These are phyloP conservation scores for Euleptes europaea DNA, from an alignment of 2,113 vertebrate species.

Conservation along the genomic window DNA sequence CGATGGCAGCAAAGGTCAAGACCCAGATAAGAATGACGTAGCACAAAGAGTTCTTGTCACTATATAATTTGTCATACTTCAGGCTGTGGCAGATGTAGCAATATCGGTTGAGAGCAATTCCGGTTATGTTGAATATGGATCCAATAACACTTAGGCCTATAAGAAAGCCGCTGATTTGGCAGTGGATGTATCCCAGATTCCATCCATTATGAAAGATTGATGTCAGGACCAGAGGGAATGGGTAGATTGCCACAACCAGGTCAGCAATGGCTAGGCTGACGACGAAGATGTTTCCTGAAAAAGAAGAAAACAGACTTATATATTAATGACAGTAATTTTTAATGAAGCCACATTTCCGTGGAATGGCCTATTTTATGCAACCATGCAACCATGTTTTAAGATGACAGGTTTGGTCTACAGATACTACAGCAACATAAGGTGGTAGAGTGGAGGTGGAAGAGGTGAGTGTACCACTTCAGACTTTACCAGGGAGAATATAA, in stretches of 20 bases:
- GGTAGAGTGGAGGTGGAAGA: too few relatives aligned
- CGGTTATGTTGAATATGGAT: conserved; percentile 96
- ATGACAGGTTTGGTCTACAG: not conserved
- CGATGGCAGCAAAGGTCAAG: conserved; percentile 87
- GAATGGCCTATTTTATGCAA: conserved; percentile 6
- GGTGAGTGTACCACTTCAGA: too few relatives aligned
- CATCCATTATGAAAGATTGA: conserved; percentile 92
- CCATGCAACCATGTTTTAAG: conserved; percentile 6
- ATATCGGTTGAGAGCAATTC: conserved; percentile 95
- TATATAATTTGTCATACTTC: conserved; percentile 91
- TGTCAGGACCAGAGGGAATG: conserved; percentile 90
- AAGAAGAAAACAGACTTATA: conserved; percentile 49
- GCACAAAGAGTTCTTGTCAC: conserved; percentile 89
- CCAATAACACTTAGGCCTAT: conserved; percentile 96
- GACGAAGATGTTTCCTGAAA: conserved; percentile 88
- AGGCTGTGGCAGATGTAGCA: conserved; percentile 98
- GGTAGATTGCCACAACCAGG: conserved; percentile 94
- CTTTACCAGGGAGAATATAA: too few relatives aligned
- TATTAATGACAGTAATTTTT: not conserved
- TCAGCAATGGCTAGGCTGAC: conserved; percentile 92
- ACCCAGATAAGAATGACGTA: conserved; percentile 91
- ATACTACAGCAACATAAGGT: too few relatives aligned
- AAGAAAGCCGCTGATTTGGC: conserved; percentile 93
- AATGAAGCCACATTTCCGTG: not conserved
- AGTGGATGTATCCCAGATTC: conserved; percentile 90